Evolutionary conservation across 1,140 invertebrate genomes (phyloP).

Genomic region (Paracyclopina nana): DNA sequence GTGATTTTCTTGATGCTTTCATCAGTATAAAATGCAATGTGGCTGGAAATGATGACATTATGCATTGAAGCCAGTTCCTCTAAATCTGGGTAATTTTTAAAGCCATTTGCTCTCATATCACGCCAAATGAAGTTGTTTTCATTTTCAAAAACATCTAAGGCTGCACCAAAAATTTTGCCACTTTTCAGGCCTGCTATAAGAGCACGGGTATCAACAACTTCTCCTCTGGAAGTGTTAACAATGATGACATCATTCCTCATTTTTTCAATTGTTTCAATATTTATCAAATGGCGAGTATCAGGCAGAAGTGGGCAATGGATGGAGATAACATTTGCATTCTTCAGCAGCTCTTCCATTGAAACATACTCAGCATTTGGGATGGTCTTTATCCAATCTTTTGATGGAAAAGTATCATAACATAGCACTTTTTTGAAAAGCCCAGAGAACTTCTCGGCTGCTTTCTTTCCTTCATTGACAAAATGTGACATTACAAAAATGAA

Average conservation of each 20-base stretch:
- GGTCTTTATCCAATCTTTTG: constrained; percentile 12
- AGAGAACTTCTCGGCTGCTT: constrained; percentile 8
- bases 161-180: neutral
- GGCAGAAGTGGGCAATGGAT: constrained; percentile 12
- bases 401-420: constrained; percentile 12
- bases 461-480: no score
- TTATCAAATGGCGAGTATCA: constrained; percentile 13
- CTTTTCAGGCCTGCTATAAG: constrained; percentile 1
- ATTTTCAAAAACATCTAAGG: constrained; percentile 6
- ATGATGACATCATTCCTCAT: constrained; percentile 16
- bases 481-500: no score
- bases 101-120: constrained; percentile 6
- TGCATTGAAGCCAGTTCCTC: constrained; percentile 9
- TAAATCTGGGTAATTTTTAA: constrained; percentile 12
- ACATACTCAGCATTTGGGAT: constrained; percentile 11
- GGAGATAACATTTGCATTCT: constrained; percentile 12
- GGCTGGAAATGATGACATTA: constrained; percentile 15
- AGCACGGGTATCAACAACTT: neutral
- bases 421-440: constrained; percentile 9
- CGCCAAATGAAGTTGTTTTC: constrained; percentile 14
- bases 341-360: constrained; percentile 8
- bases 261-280: constrained; percentile 10
- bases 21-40: constrained; percentile 16
- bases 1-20: constrained; percentile 14
- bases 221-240: constrained; percentile 9